A percentile compares a stretch with the other conserved stretches of the same genome.
Conservation (phyloP, 1,140 invertebrate genomes). For the Drosophila rhopaloa region DNA sequence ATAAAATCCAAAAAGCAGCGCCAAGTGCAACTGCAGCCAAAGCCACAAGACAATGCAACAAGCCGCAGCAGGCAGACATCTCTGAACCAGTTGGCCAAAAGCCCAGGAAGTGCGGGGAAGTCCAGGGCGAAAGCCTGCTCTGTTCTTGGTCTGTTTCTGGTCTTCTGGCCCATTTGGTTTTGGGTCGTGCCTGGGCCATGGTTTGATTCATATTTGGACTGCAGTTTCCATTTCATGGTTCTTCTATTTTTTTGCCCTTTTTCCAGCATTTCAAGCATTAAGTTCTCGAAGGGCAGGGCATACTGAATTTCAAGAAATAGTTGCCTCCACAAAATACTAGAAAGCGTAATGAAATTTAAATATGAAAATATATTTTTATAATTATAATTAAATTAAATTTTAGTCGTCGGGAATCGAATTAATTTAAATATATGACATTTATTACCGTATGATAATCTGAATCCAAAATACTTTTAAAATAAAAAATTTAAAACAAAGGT, state of each 20-base stretch:
- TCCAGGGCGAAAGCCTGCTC: slow-evolving; percentile 3
- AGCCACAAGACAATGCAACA: slow-evolving; percentile 72
- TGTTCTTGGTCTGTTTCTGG: slow-evolving; percentile 39
- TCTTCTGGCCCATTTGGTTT: slow-evolving; percentile 53
- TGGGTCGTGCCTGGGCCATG: slow-evolving; percentile 43
- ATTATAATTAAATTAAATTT: not conserved
- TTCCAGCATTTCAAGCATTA: slow-evolving; percentile 1
- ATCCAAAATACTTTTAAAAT: no score
- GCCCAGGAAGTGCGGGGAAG: not conserved
- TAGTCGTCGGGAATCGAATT: no score
- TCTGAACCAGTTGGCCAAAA: slow-evolving; percentile 52
- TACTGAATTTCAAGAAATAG: not conserved
- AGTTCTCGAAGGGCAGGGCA: slow-evolving; percentile 4
- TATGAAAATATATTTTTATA: not conserved
- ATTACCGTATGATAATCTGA: no score
- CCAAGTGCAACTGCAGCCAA: slow-evolving; percentile 67
- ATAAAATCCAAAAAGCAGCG: slow-evolving; percentile 53
- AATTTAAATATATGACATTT: no score
- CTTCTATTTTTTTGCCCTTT: slow-evolving; percentile 1
- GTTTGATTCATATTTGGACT: slow-evolving; percentile 51
- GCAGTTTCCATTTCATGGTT: slow-evolving; percentile 48
- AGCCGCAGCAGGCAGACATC: slow-evolving; percentile 35
- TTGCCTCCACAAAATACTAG: not conserved
- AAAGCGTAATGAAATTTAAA: not conserved
- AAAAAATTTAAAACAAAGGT: not conserved